Evolutionary conservation across 2,888 invertebrate species (phyloP).

Genomic region (Incurvaria masculella): DNA sequence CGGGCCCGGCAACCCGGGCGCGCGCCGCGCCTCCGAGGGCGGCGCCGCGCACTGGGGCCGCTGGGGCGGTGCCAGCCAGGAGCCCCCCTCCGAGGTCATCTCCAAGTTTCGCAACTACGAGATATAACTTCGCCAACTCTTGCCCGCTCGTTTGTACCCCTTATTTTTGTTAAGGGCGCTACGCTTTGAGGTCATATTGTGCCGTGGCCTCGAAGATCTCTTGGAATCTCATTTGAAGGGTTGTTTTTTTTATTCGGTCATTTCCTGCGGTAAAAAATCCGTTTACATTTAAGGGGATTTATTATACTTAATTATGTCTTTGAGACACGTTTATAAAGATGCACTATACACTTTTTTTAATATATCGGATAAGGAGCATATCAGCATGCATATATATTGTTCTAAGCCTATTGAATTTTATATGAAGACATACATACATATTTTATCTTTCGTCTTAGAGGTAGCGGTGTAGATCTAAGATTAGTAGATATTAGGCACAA

Average conservation of each 20-base stretch:
- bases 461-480: not conserved
- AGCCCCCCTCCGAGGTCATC: constrained; percentile 77
- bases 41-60: constrained; percentile 72
- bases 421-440: not conserved
- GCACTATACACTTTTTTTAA: no score
- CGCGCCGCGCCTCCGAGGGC: constrained; percentile 80
- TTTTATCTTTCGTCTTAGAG: constrained; percentile 3
- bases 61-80: constrained; percentile 65
- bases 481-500: constrained; percentile 36
- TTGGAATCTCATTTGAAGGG: not conserved
- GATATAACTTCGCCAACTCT: constrained; percentile 74
- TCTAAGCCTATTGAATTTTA: not conserved
- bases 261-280: not conserved
- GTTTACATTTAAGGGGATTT: no score
- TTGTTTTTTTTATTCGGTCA: not conserved
- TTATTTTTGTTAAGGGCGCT: no score
- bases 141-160: no score
- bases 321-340: no score
- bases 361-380: no score
- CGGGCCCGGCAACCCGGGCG: constrained; percentile 44
- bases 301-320: no score
- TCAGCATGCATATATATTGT: no score
- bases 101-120: constrained; percentile 90
- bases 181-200: not conserved
- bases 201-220: not conserved